A percentile compares a stretch with the other conserved stretches of the same genome.
phyloP scores from a whole-genome alignment of 1,140 invertebrate genomes.

The Camponotus floridanus region DNA sequence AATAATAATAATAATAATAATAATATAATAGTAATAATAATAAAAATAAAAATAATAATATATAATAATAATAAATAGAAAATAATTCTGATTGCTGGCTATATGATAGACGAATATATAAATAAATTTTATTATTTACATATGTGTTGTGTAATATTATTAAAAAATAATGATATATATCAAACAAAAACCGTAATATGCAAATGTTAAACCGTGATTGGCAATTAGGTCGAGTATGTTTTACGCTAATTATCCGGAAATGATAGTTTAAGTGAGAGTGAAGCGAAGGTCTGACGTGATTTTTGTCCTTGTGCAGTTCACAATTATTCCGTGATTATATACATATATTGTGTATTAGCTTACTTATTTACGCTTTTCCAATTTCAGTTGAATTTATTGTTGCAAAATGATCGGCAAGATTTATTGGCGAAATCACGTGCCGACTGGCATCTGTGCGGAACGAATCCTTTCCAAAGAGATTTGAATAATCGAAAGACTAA shows the following conservation, averaged over 20 bases:
- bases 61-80: not conserved
- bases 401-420: slow-evolving; percentile 8
- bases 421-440: not conserved
- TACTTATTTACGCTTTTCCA: not conserved
- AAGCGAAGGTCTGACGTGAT: slow-evolving; percentile 25
- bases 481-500: not conserved
- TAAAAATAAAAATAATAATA: no score
- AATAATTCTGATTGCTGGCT: not conserved
- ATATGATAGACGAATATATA: not conserved
- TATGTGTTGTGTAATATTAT: not conserved
- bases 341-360: not conserved
- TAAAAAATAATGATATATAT: slow-evolving; percentile 9
- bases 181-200: no score
- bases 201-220: not conserved
- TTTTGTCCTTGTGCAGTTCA: slow-evolving; percentile 22
- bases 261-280: not conserved
- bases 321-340: slow-evolving; percentile 18
- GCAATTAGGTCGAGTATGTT: not conserved
- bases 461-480: not conserved
- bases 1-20: not conserved
- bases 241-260: slow-evolving; percentile 18
- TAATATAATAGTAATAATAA: not conserved
- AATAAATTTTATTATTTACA: slow-evolving; percentile 34
- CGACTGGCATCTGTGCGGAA: not conserved
- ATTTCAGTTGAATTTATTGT: slow-evolving; percentile 8